These are phyloP conservation scores for Felis chaus DNA, from an alignment of 2,113 vertebrate genomes.

Conservation along the genomic window DNA sequence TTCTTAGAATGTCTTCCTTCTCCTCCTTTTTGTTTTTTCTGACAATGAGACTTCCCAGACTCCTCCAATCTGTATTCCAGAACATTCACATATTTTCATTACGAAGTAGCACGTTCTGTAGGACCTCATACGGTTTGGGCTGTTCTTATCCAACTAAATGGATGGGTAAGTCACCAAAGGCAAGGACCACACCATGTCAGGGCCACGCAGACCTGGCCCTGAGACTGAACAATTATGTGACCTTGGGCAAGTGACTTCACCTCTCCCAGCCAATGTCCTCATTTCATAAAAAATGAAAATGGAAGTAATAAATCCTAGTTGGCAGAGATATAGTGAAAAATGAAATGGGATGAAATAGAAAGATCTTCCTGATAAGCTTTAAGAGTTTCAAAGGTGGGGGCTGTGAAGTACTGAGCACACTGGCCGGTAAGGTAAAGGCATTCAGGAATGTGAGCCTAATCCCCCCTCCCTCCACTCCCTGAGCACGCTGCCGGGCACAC, in stretches of 20 bases:
- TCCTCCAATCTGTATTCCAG: not conserved
- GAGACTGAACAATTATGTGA: not conserved
- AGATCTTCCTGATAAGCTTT: not conserved
- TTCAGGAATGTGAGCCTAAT: no score
- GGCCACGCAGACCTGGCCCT: not conserved
- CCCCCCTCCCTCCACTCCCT: no score
- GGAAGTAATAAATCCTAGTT: not conserved
- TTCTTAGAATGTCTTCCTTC: not conserved
- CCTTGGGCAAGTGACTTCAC: not conserved
- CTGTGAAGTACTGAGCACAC: fast-evolving
- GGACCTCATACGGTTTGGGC: fast-evolving
- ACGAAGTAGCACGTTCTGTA: not conserved
- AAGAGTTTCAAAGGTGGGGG: not conserved
- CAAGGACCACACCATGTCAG: no score
- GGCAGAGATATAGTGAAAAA: not conserved
- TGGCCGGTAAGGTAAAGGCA: not conserved
- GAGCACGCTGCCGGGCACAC: not conserved
- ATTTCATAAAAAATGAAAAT: not conserved
- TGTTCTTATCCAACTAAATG: not conserved
- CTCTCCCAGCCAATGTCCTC: not conserved
- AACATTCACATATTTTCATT: not conserved
- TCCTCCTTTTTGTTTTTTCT: not conserved
- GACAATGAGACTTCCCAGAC: not conserved
- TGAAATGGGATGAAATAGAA: not conserved
- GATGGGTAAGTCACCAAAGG: not conserved